Evolutionary conservation across 1,140 invertebrate species (phyloP), one percentile per base, ranked within the genome.

Genomic region (Nephotettix cincticeps): DNA sequence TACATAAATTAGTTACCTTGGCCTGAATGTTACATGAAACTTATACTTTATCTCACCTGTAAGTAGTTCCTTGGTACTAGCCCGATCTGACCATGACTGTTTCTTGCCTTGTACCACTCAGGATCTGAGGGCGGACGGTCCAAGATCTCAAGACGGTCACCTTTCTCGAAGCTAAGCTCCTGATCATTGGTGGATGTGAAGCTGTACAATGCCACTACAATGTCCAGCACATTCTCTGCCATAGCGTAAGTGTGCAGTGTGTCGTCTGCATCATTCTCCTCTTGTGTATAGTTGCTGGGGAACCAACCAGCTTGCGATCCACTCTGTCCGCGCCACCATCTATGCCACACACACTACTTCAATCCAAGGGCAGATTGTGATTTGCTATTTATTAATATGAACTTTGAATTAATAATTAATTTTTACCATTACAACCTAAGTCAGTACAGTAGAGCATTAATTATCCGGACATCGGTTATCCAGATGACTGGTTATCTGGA

Each of bases 321-420:
- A 81, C 89, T 94, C 84, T 95, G 93, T 29, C 97, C 98, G 78
- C 96, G 89, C 97, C 97, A 99, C 98, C 98, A 99, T 30, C 98
- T 81, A 76, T 71, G 2, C 78, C 77, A 75, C 77, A 82, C 81
- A 76, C 98, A 86, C 99, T n/a, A n/a, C n/a, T n/a, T n/a, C n/a
- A n/a, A n/a, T n/a, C n/a, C n/a, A n/a, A n/a, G n/a, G n/a, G n/a
- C n/a, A n/a, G n/a, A n/a, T n/a, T n/a, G n/a, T n/a, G n/a, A n/a
- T n/a, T n/a, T n/a, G n/a, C n/a, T n/a, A n/a, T n/a, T n/a, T n/a
- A n/a, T n/a, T n/a, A n/a, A n/a, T n/a, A n/a, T n/a, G n/a, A n/a
- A n/a, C n/a, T n/a, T n/a, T n/a, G n/a, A n/a, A n/a, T n/a, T n/a
- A n/a, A n/a, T n/a, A n/a, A n/a, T n/a, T n/a, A n/a, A n/a, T n/a